Evolutionary conservation across 2,113 vertebrate genomes (phyloP).

Genomic region (Furnarius figulus): DNA sequence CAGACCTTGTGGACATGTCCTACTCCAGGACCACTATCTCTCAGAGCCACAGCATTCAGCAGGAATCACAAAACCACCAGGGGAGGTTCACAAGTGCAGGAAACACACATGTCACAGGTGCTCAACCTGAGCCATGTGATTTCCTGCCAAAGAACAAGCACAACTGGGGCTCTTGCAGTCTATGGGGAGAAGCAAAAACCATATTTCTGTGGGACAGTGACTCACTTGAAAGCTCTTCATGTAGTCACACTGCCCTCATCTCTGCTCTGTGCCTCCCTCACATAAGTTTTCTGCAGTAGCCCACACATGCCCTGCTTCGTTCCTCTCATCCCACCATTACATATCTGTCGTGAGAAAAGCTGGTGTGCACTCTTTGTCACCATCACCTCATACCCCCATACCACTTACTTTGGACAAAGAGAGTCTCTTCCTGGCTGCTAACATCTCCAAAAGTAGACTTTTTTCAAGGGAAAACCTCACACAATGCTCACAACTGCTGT

Average conservation of each 20-base stretch:
- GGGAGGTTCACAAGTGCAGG: conserved; percentile 4
- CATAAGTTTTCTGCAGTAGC: rapidly evolving
- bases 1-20: rapidly evolving
- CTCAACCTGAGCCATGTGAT: rapidly evolving
- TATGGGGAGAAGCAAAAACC: neutral
- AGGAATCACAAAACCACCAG: neutral
- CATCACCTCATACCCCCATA: neutral
- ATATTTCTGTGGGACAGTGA: neutral
- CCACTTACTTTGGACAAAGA: neutral
- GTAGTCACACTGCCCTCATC: neutral
- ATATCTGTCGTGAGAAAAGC: neutral
- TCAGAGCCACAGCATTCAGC: neutral
- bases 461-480: neutral
- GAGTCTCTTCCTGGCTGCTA: neutral
- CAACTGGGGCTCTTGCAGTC: rapidly evolving
- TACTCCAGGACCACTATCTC: neutral
- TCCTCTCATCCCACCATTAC: neutral
- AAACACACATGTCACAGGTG: neutral
- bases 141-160: neutral
- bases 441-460: neutral
- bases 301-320: rapidly evolving
- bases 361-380: rapidly evolving
- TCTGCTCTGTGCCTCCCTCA: neutral
- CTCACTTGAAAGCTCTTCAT: neutral
- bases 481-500: neutral